Evolutionary conservation across 2,113 vertebrate species (phyloP), one percentile per base, ranked within the genome.

Genomic region (Myotis davidii): DNA sequence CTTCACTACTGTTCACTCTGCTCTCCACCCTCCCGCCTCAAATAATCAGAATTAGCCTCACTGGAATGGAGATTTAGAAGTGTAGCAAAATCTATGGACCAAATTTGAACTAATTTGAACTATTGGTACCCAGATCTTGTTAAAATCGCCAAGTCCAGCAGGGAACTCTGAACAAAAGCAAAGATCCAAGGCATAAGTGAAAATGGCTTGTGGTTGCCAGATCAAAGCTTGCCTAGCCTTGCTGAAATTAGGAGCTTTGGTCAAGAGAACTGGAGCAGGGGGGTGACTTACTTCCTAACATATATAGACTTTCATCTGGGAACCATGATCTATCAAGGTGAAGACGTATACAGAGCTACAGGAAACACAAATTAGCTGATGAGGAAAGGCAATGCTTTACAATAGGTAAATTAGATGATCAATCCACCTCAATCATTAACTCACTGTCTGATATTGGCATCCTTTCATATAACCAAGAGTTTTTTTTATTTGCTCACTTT

Each of bases 121-220:
- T 82, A 78, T 42, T 7, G 2, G 14, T 74, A 23, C 17, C 3
- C 23, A 88, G n/a, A 34, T n/a, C 54, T 88, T 90, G 12, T 65
- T 82, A 88, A 91, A 88, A 86, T 83, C 52, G 72, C 52, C 59
- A 96, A 91, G 73, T 86, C 25, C 54, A 78, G 13, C 12, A 45
- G 14, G 16, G 8, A 48, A 56, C 16, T 64, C n/a, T 92, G 27
- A 12, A 85, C 21, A 81, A 37, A 61, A 25, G 23, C 61, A 81
- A 82, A 88, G 32, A 45, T 21, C 8, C 14, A 89, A 81, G 9
- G 17, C 39, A 56, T 18, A 77, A 32, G 6, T 10, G 21, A 61
- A 27, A n/a, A 69, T 20, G 54, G 32, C 21, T 39, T n/a, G 6
- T 16, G 11, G 16, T 11, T 50, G 34, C 21, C 42, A 64, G 25